Base-by-base conservation (phyloP, 1,140 invertebrate species). In the Drosophila quadrilineata region DNA sequence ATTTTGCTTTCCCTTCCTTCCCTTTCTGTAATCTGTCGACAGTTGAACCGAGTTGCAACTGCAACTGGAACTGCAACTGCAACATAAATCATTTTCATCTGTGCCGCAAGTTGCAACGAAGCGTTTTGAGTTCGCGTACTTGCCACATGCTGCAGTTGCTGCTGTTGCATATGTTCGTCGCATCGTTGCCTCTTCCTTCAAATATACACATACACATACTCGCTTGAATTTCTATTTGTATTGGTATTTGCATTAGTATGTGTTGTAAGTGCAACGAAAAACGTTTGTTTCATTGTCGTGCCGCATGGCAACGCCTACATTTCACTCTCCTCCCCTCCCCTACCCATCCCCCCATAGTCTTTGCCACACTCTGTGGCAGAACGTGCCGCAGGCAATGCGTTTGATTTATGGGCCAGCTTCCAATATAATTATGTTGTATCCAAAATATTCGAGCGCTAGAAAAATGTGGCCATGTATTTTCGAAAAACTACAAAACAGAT, bases 101-200 rank as follows among this genome's bases (percentile, higher is more conserved):
- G 26, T 46, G 63, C 19, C 67, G 66, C 76, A 75, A 82, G 75
- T 82, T 80, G 76, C 75, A 80, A 17, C 67, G 71, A 48, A 56
- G 66, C 75, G 63, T 72, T 57, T 70, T 22, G 38, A 57, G 75
- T 67, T 56, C 71, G 71, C 71, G 62, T 82, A 82, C 75, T 80
- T 80, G 76, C 75, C 75, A 80, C 75, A 80, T 80, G 75, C 75
- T 75, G 75, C 75, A n/a, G n/a, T n/a, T n/a, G n/a, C n/a, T n/a
- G n/a, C n/a, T n/a, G n/a, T n/a, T n/a, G n/a, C 75, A 80, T 82
- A 80, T 79, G 75, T 71, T 75, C 24, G 12, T 17, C 10, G 48
- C 38, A 19, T 64, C 36, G 52, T 53, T 56, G 60, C 60, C 46
- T 36, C 46, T 62, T 54, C 50, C 59, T 50, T 17, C 48, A 50